Percentiles rank a stretch among this genome's conserved stretches.
Conservation (phyloP, 2,888 invertebrate species). For the Phorcus lineatus region DNA sequence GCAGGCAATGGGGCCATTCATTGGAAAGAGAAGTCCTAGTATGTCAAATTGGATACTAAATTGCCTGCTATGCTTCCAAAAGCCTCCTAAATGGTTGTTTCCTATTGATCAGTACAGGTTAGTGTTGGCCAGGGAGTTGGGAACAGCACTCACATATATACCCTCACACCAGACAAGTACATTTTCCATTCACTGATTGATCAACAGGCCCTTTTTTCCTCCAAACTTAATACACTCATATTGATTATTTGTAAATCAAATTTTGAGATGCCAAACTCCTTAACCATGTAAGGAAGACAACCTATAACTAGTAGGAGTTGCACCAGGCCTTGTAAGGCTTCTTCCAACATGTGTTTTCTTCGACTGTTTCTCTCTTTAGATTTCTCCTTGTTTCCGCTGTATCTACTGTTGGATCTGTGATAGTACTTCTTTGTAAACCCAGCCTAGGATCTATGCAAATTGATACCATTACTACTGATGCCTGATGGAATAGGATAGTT, state of each 20-base stretch:
- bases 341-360: no score
- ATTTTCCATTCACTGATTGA: not conserved
- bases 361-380: no score
- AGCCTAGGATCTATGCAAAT: not conserved
- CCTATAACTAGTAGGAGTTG: not conserved
- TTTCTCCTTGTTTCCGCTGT: not conserved
- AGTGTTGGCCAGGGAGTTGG: not conserved
- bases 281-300: not conserved
- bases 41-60: slow-evolving; percentile 10
- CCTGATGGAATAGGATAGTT: not conserved
- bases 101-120: slow-evolving; percentile 2
- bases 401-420: not conserved
- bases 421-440: not conserved
- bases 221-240: not conserved
- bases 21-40: not conserved
- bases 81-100: slow-evolving; percentile 5
- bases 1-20: not conserved
- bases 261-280: not conserved
- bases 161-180: not conserved
- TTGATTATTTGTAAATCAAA: slow-evolving; percentile 15
- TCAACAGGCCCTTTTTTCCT: slow-evolving; percentile 10
- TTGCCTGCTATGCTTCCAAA: slow-evolving; percentile 6
- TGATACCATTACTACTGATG: not conserved
- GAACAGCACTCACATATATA: not conserved
- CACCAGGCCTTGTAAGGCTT: no score